Evolutionary conservation across 2,888 invertebrate species (phyloP), one percentile per base, ranked within the genome.

Genomic region (Epinotia bilunana): DNA sequence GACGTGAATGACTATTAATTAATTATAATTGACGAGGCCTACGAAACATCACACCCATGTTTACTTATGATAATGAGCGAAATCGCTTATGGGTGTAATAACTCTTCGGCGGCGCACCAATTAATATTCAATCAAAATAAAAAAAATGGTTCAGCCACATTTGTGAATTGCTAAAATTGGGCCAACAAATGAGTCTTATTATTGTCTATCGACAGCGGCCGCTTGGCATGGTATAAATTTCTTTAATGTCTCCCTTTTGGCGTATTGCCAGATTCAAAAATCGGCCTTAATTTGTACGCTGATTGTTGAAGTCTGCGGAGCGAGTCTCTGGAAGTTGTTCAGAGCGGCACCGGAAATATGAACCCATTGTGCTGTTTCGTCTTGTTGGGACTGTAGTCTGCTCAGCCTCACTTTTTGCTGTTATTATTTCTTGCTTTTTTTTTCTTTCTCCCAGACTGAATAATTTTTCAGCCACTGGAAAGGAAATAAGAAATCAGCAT

Each of bases 271-370:
- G 81, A 82, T 82, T 82, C 82, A 84, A 85, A 74, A 88, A 84
- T 81, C 84, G 85, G 81, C 85, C 86, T 86, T 87, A 87, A 89
- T 89, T 89, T 86, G 84, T 83, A 79, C 82, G 80, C 77, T 79
- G 79, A 83, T 84, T 82, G 85, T 85, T 79, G 80, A 83, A 86
- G 83, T 77, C 80, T 80, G 80, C 80, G 77, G 73, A 80, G 80
- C 81, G 79, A 85, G 83, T 87, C 83, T 83, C 77, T 79, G 82
- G 82, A 83, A 85, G 84, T 83, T 79, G 80, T 78, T 84, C 80
- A 81, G 84, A 80, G 81, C 81, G 82, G 79, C 77, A 76, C 88
- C 89, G 90, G 91, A 91, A 90, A 90, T 86, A 84, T 87, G 87
- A 86, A 87, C 85, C 87, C 88, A 91, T 91, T 92, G 91, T 83